Conservation (phyloP, 1,140 invertebrate species). For the Sinella curviseta region DNA sequence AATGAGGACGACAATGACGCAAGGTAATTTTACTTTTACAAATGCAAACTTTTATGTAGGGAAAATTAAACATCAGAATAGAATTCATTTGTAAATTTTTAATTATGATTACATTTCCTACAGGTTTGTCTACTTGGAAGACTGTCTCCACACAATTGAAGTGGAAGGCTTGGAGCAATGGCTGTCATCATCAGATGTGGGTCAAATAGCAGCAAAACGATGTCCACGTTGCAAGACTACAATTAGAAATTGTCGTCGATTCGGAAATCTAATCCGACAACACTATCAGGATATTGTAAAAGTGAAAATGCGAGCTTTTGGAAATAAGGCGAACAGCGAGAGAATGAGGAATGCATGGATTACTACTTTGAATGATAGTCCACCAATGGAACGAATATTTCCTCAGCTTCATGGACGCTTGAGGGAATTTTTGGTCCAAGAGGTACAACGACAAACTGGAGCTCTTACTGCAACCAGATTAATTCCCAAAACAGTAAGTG, state of each 20-base stretch:
- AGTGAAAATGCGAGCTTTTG: slow-evolving; percentile 54
- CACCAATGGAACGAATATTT: not conserved
- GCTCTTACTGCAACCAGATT: not conserved
- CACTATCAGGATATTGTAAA: slow-evolving; percentile 53
- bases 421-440: not conserved
- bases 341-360: not conserved
- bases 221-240: slow-evolving; percentile 59
- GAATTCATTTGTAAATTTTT: not conserved
- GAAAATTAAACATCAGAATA: slow-evolving; percentile 4
- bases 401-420: not conserved
- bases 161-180: slow-evolving; percentile 60
- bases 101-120: slow-evolving; percentile 31
- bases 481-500: not conserved
- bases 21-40: slow-evolving; percentile 55
- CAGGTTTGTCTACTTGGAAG: slow-evolving; percentile 64
- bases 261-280: slow-evolving; percentile 55
- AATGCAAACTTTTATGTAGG: slow-evolving; percentile 52
- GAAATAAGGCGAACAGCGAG: slow-evolving; percentile 35
- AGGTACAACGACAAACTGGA: not conserved
- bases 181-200: slow-evolving; percentile 54
- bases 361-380: not conserved
- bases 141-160: slow-evolving; percentile 67
- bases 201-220: slow-evolving; percentile 54
- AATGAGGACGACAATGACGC: slow-evolving; percentile 61
- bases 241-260: slow-evolving; percentile 56